These are phyloP conservation scores for Anagrus nilaparvatae DNA, from an alignment of 1,140 invertebrate species.

Conservation along the genomic window DNA sequence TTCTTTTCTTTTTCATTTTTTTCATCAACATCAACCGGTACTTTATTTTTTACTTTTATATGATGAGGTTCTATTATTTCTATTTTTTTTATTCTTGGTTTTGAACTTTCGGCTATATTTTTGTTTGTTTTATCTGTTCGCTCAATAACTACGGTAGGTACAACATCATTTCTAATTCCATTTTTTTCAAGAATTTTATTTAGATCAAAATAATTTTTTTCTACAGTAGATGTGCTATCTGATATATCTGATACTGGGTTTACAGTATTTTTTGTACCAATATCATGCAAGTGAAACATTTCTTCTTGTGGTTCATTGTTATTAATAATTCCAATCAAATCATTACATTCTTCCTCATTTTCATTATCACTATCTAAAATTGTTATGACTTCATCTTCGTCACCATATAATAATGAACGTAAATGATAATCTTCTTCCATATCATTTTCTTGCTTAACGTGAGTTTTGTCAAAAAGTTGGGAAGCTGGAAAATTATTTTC, in stretches of 20 bases:
- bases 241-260: not conserved
- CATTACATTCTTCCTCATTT: conserved; percentile 14
- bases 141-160: not conserved
- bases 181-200: not conserved
- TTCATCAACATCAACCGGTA: not conserved
- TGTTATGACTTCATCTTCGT: conserved; percentile 20
- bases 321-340: conserved; percentile 4
- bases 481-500: conserved; percentile 25
- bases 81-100: conserved; percentile 3
- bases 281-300: no score
- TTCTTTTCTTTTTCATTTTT: not conserved
- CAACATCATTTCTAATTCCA: not conserved
- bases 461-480: conserved; percentile 22
- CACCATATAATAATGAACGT: conserved; percentile 2
- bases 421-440: conserved; percentile 7
- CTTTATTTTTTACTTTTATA: conserved; percentile 11
- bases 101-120: not conserved
- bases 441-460: conserved; percentile 14
- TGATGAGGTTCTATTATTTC: conserved; percentile 13
- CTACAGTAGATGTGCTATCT: not conserved
- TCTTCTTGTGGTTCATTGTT: conserved; percentile 7
- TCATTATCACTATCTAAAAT: conserved; percentile 26
- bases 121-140: not conserved
- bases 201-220: not conserved
- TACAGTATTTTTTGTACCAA: no score